Evolutionary conservation across 2,113 vertebrate genomes (phyloP), one percentile per base, ranked within the genome.

Genomic region (Helogale parvula): DNA sequence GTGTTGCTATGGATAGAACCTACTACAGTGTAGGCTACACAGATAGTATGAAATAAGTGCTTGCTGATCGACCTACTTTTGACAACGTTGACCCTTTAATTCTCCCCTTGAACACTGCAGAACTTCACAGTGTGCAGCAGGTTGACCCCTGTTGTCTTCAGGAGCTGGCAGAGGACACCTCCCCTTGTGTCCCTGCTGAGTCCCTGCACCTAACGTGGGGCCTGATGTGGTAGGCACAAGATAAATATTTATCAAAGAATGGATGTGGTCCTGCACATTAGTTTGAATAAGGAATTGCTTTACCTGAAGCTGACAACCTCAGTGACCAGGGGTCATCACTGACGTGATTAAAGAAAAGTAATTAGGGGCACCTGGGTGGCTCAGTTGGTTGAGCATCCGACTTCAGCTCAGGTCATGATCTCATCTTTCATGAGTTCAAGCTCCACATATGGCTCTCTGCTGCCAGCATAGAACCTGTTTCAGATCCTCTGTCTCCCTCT

Each of bases 91-190:
- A 11, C 47, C 15, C 0, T 0, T 4, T 31, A n/a, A 15, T 50
- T 54, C 47, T 66, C 45, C 35, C 9, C 41, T 65, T 71, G 38
- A 82, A 81, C 27, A 69, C 29, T 23, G n/a, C 14, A 33, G 93
- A 23, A 33, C 63, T 50, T 65, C 29, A 63, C 41, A 47, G 33
- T 5, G 25, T 31, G 45, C 4, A 13, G 41, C 45, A 2, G 2
- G 2, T 17, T 3, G 16, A 47, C 38, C 54, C 11, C 17, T 4
- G 1, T 10, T 0, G 0, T 3, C 13, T 6, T 5, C 3, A 3
- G 9, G 41, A 87, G 47, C 14, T 13, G 81, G 12, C 25, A 25
- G 65, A 72, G 68, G 27, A 54, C 35, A 12, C n/a, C 4, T 68
- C 31, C 23, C 29, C 19, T 68, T 65, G 50, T 16, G 6, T 69